These are phyloP conservation scores for Cerceris rybyensis DNA, from an alignment of 2,888 invertebrate species.

Conservation along the genomic window DNA sequence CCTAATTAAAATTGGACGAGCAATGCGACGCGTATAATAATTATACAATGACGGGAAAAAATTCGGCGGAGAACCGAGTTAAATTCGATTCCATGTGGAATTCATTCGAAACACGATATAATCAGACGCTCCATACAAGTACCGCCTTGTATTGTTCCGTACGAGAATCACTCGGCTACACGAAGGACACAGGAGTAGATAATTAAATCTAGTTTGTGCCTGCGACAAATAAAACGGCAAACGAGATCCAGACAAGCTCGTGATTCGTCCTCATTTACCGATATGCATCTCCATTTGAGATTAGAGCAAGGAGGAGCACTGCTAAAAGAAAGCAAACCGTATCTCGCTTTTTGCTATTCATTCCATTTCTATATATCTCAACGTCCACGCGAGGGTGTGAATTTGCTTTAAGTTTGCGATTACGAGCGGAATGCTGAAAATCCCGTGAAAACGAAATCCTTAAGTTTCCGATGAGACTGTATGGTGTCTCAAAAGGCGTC, in stretches of 20 bases:
- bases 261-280: constrained; percentile 20
- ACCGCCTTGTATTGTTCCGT: too few relatives aligned
- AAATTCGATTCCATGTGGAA: too few relatives aligned
- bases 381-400: neutral
- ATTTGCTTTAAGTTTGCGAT: constrained; percentile 3
- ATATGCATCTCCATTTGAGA: neutral
- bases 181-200: constrained; percentile 32
- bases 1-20: neutral
- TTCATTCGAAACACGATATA: too few relatives aligned
- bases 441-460: constrained; percentile 1
- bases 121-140: too few relatives aligned
- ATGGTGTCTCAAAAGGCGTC: neutral
- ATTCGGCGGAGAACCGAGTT: too few relatives aligned
- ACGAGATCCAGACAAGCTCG: constrained; percentile 25
- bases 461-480: constrained; percentile 25
- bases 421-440: constrained; percentile 1
- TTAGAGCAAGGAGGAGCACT: too few relatives aligned
- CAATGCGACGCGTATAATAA: too few relatives aligned
- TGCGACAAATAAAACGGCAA: constrained; percentile 41
- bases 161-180: constrained; percentile 4
- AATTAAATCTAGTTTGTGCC: constrained; percentile 48
- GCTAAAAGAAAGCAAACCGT: too few relatives aligned
- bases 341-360: neutral
- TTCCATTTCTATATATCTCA: neutral
- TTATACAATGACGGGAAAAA: too few relatives aligned